Conservation (phyloP, 2,888 invertebrate species). For the Ormyrus pomaceus region DNA sequence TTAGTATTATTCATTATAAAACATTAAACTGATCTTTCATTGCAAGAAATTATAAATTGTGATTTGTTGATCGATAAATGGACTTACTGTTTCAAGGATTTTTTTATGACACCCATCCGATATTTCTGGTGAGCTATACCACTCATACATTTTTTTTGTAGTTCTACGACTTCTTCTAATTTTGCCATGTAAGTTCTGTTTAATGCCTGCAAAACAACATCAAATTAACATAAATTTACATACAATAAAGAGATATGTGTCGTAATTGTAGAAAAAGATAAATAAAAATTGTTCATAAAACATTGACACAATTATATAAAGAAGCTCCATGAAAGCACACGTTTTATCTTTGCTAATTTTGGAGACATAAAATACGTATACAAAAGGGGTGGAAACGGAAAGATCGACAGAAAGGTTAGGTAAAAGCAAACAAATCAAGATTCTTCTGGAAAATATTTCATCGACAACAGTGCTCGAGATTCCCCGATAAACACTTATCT, state of each 20-base stretch:
- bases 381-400: conserved; percentile 18
- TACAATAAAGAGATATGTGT: not conserved
- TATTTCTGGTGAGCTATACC: conserved; percentile 95
- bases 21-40: too few relatives aligned
- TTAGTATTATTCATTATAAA: too few relatives aligned
- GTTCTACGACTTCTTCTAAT: conserved; percentile 88
- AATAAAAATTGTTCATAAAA: not conserved
- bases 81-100: conserved; percentile 88
- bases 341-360: not conserved
- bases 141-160: conserved; percentile 91
- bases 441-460: conserved; percentile 25
- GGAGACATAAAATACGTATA: not conserved
- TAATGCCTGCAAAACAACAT: conserved; percentile 77
- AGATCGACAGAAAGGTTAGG: conserved; percentile 34
- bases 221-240: not conserved
- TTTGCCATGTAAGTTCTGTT: conserved; percentile 91
- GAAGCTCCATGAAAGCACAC: too few relatives aligned
- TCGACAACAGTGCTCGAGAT: conserved; percentile 18
- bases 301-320: too few relatives aligned
- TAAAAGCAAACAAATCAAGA: conserved; percentile 30
- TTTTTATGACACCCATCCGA: conserved; percentile 88
- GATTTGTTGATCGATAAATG: too few relatives aligned
- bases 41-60: too few relatives aligned
- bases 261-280: not conserved
- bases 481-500: conserved; percentile 29